A percentile compares a stretch with the other conserved stretches of the same genome.
These are phyloP conservation scores for Pyrrhia umbra DNA, from an alignment of 2,888 invertebrate genomes.

Conservation along the genomic window DNA sequence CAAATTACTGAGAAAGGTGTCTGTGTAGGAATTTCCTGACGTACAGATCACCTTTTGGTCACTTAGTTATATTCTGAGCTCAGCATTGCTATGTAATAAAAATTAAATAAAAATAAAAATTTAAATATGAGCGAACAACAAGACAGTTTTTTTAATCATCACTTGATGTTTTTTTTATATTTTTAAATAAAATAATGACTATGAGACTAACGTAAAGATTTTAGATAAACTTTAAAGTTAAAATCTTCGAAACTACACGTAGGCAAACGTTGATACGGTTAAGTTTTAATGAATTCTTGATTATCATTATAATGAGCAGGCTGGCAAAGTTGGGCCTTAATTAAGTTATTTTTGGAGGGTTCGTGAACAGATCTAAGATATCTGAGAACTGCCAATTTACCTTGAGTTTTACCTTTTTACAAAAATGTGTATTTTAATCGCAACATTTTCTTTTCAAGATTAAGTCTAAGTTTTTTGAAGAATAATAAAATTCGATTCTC, in stretches of 20 bases:
- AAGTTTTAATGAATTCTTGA: conserved; percentile 28
- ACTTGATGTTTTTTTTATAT: too few relatives aligned
- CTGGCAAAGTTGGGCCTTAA: neutral
- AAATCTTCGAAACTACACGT: conserved; percentile 10
- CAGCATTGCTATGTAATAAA: too few relatives aligned
- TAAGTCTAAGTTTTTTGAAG: neutral
- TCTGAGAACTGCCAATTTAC: conserved; percentile 25
- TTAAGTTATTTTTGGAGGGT: conserved; percentile 20
- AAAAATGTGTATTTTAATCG: conserved; percentile 7
- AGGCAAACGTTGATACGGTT: neutral
- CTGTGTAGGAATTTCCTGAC: too few relatives aligned
- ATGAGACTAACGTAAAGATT: neutral
- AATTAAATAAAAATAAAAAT: too few relatives aligned
- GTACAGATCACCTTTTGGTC: too few relatives aligned
- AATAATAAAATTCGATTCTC: neutral
- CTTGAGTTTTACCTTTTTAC: conserved; percentile 15
- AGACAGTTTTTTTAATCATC: too few relatives aligned
- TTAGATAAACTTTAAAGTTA: conserved; percentile 1
- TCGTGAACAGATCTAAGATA: conserved; percentile 22
- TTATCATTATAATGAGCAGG: conserved; percentile 23
- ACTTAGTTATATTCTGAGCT: too few relatives aligned
- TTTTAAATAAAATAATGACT: too few relatives aligned
- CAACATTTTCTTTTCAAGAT: neutral
- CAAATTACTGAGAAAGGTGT: too few relatives aligned
- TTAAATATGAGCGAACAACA: too few relatives aligned